Conservation (phyloP, 2,888 invertebrate genomes). For the Laothoe populi region DNA sequence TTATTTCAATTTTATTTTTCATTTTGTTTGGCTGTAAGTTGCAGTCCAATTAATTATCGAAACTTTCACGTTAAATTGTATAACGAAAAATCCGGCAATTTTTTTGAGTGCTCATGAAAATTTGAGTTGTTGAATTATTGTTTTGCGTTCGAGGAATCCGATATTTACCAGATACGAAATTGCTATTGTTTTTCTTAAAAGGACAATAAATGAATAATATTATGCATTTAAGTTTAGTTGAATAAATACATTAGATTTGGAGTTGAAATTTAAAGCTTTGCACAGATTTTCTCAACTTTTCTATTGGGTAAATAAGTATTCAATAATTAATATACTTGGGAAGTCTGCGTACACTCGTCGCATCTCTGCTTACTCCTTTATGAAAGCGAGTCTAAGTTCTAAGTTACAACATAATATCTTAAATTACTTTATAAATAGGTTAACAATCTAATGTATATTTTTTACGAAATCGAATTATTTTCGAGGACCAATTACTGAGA, state of each 20-base stretch:
- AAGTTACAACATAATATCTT: too few relatives aligned
- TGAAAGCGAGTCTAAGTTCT: too few relatives aligned
- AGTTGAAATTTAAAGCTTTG: too few relatives aligned
- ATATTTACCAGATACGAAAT: not conserved
- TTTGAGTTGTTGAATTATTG: slow-evolving; percentile 4
- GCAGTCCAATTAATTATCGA: not conserved
- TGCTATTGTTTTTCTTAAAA: not conserved
- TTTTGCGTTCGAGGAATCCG: not conserved
- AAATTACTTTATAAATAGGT: not conserved
- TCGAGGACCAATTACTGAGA: slow-evolving; percentile 22
- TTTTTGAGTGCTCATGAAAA: not conserved
- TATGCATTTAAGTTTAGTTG: not conserved
- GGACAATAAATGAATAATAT: not conserved
- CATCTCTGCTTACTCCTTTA: too few relatives aligned
- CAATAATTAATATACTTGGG: too few relatives aligned
- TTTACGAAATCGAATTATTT: slow-evolving; percentile 2
- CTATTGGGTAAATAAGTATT: too few relatives aligned
- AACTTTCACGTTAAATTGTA: not conserved
- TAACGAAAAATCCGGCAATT: not conserved
- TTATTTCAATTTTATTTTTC: not conserved
- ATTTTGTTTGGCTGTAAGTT: not conserved
- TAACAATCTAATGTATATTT: not conserved
- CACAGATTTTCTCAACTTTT: too few relatives aligned
- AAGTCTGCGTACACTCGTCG: too few relatives aligned
- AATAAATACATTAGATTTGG: not conserved